A percentile compares a stretch with the other conserved stretches of the same genome.
Evolutionary conservation across 2,113 vertebrate species (phyloP).

Genomic region (Clarias magur): DNA sequence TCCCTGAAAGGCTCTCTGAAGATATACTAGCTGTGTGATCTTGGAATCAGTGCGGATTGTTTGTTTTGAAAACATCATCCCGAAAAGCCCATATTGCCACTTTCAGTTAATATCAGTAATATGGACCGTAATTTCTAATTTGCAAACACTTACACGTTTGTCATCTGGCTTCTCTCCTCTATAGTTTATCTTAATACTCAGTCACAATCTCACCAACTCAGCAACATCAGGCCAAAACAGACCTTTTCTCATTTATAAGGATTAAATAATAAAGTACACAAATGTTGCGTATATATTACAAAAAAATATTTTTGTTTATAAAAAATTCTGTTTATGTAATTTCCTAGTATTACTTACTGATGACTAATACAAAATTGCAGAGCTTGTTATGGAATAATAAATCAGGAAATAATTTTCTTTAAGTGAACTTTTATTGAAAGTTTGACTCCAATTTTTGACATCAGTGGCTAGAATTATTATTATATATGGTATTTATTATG

Average conservation of each 20-base stretch:
- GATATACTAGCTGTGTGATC: constrained; percentile 45
- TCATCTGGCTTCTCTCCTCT: background rate
- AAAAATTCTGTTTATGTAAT: background rate
- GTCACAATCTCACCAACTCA: background rate
- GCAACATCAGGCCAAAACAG: background rate
- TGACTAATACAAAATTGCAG: background rate
- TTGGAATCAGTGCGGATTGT: constrained; percentile 35
- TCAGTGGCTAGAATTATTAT: background rate
- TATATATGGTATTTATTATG: too few species aligned
- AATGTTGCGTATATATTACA: constrained; percentile 7
- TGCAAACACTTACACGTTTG: background rate
- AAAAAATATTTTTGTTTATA: background rate
- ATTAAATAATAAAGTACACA: background rate
- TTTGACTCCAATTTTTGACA: background rate
- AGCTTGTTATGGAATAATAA: background rate
- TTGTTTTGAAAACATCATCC: background rate
- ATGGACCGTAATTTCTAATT: background rate
- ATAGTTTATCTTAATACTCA: background rate
- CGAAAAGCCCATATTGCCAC: background rate
- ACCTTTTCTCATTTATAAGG: background rate
- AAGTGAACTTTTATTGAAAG: background rate
- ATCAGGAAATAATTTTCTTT: background rate
- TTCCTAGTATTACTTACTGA: background rate
- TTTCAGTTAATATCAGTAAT: background rate
- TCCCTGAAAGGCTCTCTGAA: constrained; percentile 47